Base-by-base conservation (phyloP, 2,113 vertebrate genomes). In the Salvelinus namaycush region DNA sequence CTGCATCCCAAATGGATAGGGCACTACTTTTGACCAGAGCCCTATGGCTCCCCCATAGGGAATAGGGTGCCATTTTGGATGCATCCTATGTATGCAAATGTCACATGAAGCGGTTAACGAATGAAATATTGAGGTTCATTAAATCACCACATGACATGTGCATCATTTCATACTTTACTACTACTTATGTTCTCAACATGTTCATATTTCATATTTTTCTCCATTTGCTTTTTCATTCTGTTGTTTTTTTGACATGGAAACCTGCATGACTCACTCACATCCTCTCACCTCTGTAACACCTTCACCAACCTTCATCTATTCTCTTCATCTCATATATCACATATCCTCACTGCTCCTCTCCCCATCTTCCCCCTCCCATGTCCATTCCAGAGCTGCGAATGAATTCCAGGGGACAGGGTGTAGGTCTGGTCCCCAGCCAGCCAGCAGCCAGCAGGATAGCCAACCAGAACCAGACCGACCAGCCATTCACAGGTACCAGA, bases 381-480 rank as follows among this genome's bases (percentile, higher is more conserved):
- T 49, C 9, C n/a, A 31, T 14, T 39, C 24, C 34, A 95, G 95
- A 95, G 92, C 91, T 93, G 68, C 91, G 92, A 89, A 89, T 94
- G 92, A 92, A 89, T 84, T 88, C 93, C 86, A 89, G 90, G 81
- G 84, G 14, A 18, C 51, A 54, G 51, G 51, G 87, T 83, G 74
- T 92, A 26, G 80, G 75, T 81, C 84, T 93, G 83, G 84, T 87
- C 84, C 89, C 91, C 73, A 94, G 91, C 67, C 90, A 92, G 0
- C 90, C 93, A 0, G 90, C 92, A 26, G 87, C 92, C 89, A 86
- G 87, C 84, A 91, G 91, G 85, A 93, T 93, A 87, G 93, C 93
- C 86, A 88, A 84, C 79, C 93, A 86, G 78, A 89, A 54, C 51
- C 92, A 12, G 80, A 80, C 12, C 16, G 16, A 14, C 51, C 51